Conservation (phyloP, 2,797 vertebrate species). For the Mallotus villosus region DNA sequence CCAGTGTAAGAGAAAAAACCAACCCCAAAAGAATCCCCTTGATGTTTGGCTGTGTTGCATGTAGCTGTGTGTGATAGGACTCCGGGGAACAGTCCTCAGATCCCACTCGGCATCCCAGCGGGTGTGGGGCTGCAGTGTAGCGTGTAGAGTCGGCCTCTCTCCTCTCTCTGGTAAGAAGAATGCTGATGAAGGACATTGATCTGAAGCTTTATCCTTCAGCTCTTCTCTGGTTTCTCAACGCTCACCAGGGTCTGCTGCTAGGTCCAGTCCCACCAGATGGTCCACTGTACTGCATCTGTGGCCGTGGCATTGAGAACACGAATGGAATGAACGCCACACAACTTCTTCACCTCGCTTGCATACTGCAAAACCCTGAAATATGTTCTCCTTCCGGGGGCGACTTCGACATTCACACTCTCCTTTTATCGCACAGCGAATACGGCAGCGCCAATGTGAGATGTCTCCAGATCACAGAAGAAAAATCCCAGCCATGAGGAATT, state of each 20-base stretch:
- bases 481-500: conserved; percentile 65
- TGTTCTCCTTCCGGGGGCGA: conserved; percentile 27
- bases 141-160: conserved; percentile 39
- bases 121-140: conserved; percentile 39
- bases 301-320: conserved; percentile 17
- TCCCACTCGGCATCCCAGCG: conserved; percentile 54
- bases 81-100: conserved; percentile 58
- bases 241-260: not conserved
- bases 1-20: conserved; percentile 36
- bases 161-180: conserved; percentile 32
- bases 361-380: not conserved
- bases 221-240: conserved; percentile 2
- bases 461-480: conserved; percentile 42
- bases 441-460: conserved; percentile 32
- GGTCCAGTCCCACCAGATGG: conserved; percentile 15
- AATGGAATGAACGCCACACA: conserved; percentile 12
- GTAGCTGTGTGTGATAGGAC: conserved; percentile 55
- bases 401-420: conserved; percentile 27
- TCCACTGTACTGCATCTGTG: not conserved
- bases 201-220: conserved; percentile 29
- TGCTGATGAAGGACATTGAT: conserved; percentile 47
- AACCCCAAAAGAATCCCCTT: conserved; percentile 49
- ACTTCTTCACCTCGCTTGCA: conserved; percentile 19
- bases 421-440: conserved; percentile 28
- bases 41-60: conserved; percentile 61